A percentile compares a stretch with the other conserved stretches of the same genome.
phyloP scores from a whole-genome alignment of 2,888 invertebrate genomes.

The Papilio elwesi region DNA sequence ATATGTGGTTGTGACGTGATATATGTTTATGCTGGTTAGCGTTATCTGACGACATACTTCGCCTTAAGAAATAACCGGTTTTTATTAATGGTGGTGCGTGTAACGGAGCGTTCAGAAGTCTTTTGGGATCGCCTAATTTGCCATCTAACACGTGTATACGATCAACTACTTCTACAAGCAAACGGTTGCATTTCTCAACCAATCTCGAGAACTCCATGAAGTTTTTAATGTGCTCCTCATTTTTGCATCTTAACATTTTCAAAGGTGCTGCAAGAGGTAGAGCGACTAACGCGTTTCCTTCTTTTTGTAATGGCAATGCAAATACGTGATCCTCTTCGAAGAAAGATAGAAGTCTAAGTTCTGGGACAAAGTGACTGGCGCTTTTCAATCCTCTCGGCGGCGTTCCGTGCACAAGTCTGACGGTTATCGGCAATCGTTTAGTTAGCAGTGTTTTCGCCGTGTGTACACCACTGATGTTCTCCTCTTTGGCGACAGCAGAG shows the following conservation, averaged over 20 bases:
- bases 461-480: slow-evolving; percentile 97
- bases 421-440: slow-evolving; percentile 96
- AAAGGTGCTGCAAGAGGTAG: slow-evolving; percentile 94
- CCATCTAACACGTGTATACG: slow-evolving; percentile 92
- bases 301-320: slow-evolving; percentile 92
- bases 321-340: slow-evolving; percentile 95
- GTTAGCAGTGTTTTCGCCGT: slow-evolving; percentile 94
- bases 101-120: slow-evolving; percentile 73
- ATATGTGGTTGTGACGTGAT: slow-evolving; percentile 80
- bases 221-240: slow-evolving; percentile 90
- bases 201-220: slow-evolving; percentile 90
- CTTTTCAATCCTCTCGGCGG: slow-evolving; percentile 93
- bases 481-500: slow-evolving; percentile 95
- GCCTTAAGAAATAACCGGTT: slow-evolving; percentile 88
- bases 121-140: slow-evolving; percentile 88
- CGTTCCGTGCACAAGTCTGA: slow-evolving; percentile 95
- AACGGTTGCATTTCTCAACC: slow-evolving; percentile 89
- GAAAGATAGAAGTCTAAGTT: slow-evolving; percentile 91
- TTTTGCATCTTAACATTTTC: slow-evolving; percentile 92
- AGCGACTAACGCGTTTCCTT: slow-evolving; percentile 90
- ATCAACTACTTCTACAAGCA: slow-evolving; percentile 91
- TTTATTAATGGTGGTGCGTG: slow-evolving; percentile 79
- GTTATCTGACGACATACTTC: slow-evolving; percentile 91
- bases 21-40: slow-evolving; percentile 84
- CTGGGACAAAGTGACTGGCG: slow-evolving; percentile 92